Percentiles rank a stretch among this genome's conserved stretches.
These are phyloP conservation scores for Epinephelus cyanopodus DNA, from an alignment of 2,113 vertebrate genomes.

Conservation along the genomic window DNA sequence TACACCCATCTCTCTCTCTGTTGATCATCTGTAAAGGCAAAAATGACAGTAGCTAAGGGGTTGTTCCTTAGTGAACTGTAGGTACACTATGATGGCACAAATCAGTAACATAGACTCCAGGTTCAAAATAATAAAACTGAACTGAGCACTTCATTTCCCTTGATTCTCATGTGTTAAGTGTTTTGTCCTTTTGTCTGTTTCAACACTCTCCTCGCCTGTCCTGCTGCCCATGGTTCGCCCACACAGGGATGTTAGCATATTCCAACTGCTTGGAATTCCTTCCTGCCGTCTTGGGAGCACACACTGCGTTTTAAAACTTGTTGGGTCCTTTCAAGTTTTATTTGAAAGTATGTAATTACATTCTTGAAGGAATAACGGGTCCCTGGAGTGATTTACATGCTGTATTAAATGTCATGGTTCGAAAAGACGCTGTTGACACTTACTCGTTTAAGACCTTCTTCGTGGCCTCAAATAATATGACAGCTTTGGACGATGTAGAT, in stretches of 20 bases:
- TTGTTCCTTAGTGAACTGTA: too few relatives aligned
- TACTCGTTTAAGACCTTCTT: slow-evolving; percentile 71
- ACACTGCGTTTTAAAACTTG: slow-evolving; percentile 99
- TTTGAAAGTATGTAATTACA: slow-evolving; percentile 99
- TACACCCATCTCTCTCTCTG: too few relatives aligned
- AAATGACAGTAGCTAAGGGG: too few relatives aligned
- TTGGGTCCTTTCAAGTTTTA: slow-evolving; percentile 99
- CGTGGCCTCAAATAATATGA: slow-evolving; percentile 63
- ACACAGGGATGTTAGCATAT: slow-evolving; percentile 97
- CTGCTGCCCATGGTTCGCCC: slow-evolving; percentile 72
- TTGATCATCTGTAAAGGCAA: too few relatives aligned
- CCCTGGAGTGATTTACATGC: slow-evolving; percentile 93
- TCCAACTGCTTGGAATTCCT: slow-evolving; percentile 98
- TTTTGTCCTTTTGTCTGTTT: slow-evolving; percentile 14
- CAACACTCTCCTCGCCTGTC: slow-evolving; percentile 32
- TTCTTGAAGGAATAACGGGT: slow-evolving; percentile 98
- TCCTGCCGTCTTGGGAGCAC: slow-evolving; percentile 91
- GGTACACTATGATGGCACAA: too few relatives aligned
- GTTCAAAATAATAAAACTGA: background rate
- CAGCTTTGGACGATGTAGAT: slow-evolving; percentile 49
- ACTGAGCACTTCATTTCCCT: background rate
- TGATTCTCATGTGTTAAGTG: background rate
- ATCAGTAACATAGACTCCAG: too few relatives aligned
- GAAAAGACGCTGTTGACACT: slow-evolving; percentile 93
- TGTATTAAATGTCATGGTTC: slow-evolving; percentile 96